Evolutionary conservation across 1,140 invertebrate genomes (phyloP).

Genomic region (Brachystomella parvula): DNA sequence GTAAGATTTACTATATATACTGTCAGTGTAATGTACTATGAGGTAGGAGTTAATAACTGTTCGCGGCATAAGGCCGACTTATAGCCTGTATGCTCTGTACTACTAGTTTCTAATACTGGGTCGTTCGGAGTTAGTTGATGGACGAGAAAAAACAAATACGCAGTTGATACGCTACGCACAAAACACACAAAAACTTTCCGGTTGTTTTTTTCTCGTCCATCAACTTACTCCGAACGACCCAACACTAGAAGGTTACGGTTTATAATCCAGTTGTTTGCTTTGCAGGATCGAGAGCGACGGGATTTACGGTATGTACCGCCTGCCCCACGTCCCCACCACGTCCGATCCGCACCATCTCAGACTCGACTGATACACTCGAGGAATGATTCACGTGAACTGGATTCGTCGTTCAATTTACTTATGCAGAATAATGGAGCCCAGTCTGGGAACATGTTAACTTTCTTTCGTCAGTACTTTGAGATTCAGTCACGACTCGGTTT

Average conservation of each 20-base stretch:
- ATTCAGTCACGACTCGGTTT: slow-evolving; percentile 55
- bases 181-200: too few species aligned
- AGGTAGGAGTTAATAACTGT: not conserved
- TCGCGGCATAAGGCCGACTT: too few species aligned
- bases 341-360: slow-evolving; percentile 28
- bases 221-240: too few species aligned
- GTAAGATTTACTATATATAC: slow-evolving; percentile 18
- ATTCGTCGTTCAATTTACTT: slow-evolving; percentile 34
- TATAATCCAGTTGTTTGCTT: too few species aligned
- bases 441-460: slow-evolving; percentile 37
- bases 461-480: slow-evolving; percentile 59
- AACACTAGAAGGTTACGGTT: too few species aligned
- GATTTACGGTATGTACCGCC: slow-evolving; percentile 31
- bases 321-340: slow-evolving; percentile 31
- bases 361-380: slow-evolving; percentile 33
- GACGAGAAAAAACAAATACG: too few species aligned
- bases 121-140: too few species aligned
- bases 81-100: too few species aligned
- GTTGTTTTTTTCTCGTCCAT: too few species aligned
- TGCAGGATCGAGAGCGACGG: slow-evolving; percentile 28
- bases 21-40: too few species aligned
- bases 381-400: slow-evolving; percentile 29
- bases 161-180: too few species aligned
- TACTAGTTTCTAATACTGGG: too few species aligned
- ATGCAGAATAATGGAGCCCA: slow-evolving; percentile 7